These are phyloP conservation scores for Drosophila maculinotata DNA, from an alignment of 2,888 invertebrate genomes.

Conservation along the genomic window DNA sequence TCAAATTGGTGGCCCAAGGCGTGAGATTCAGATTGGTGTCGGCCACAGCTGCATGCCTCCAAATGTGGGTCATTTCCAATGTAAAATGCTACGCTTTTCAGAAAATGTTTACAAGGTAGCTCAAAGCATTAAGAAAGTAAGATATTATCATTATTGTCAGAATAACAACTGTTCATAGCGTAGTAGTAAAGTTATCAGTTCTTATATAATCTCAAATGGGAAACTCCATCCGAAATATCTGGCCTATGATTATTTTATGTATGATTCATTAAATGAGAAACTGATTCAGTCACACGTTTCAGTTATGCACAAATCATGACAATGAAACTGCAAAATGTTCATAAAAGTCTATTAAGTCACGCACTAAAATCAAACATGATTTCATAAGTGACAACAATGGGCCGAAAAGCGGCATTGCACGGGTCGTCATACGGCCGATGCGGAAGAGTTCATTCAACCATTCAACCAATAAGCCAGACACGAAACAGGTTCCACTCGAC, in stretches of 20 bases:
- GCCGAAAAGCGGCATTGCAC: constrained; percentile 14
- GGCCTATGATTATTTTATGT: neutral
- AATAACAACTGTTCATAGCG: too few relatives aligned
- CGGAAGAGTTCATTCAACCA: constrained; percentile 73
- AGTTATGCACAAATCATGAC: constrained; percentile 9
- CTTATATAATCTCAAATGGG: neutral
- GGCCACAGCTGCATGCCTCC: constrained; percentile 22
- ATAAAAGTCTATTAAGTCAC: constrained; percentile 54
- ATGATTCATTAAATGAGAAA: constrained; percentile 36
- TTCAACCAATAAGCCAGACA: constrained; percentile 70
- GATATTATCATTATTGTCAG: too few relatives aligned
- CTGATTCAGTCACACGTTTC: constrained; percentile 16
- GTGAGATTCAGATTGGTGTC: constrained; percentile 29
- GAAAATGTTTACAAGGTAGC: constrained; percentile 1
- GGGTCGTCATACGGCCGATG: constrained; percentile 8
- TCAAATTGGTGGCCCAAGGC: constrained; percentile 48
- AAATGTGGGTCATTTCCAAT: constrained; percentile 39
- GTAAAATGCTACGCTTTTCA: constrained; percentile 21
- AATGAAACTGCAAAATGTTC: constrained; percentile 4
- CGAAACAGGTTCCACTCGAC: constrained; percentile 63
- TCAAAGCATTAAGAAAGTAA: too few relatives aligned
- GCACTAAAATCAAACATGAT: constrained; percentile 52
- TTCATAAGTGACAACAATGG: constrained; percentile 64
- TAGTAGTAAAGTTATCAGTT: too few relatives aligned
- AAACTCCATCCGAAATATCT: neutral